phyloP scores from a whole-genome alignment of 1,140 invertebrate species.

The Agraylea sexmaculata region DNA sequence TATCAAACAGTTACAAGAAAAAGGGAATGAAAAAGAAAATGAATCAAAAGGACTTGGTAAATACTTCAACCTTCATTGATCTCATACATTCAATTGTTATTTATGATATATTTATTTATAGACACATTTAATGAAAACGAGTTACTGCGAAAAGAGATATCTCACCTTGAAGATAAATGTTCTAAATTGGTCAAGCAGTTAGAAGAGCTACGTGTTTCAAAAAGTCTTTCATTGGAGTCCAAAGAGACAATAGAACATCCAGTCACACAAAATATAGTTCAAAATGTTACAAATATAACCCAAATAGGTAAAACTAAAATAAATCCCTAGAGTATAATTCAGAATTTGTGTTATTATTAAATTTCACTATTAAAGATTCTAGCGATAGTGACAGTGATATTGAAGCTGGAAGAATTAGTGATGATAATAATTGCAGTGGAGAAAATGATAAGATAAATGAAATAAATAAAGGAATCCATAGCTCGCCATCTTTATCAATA shows the following conservation, averaged over 20 bases:
- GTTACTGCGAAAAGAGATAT: background rate
- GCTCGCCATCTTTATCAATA: too few species aligned
- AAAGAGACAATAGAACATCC: background rate
- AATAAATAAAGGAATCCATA: too few species aligned
- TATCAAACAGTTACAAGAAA: conserved; percentile 34
- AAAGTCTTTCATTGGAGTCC: background rate
- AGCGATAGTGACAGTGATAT: too few species aligned
- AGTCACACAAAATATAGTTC: conserved; percentile 4
- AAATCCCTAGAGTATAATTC: too few species aligned
- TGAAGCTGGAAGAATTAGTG: too few species aligned
- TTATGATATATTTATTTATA: background rate
- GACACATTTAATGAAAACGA: background rate
- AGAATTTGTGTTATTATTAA: too few species aligned
- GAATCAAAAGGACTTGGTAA: conserved; percentile 1
- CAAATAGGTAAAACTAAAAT: too few species aligned
- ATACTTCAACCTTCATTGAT: background rate
- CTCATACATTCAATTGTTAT: conserved; percentile 1
- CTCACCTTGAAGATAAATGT: conserved; percentile 8
- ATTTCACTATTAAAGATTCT: too few species aligned
- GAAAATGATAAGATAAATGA: too few species aligned
- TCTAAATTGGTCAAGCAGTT: conserved; percentile 2
- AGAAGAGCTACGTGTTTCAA: conserved; percentile 1
- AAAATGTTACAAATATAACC: conserved; percentile 7
- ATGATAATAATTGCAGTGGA: too few species aligned
- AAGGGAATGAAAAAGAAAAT: background rate